Base-by-base conservation (phyloP, 2,888 invertebrate genomes). In the Rutpela maculata region DNA sequence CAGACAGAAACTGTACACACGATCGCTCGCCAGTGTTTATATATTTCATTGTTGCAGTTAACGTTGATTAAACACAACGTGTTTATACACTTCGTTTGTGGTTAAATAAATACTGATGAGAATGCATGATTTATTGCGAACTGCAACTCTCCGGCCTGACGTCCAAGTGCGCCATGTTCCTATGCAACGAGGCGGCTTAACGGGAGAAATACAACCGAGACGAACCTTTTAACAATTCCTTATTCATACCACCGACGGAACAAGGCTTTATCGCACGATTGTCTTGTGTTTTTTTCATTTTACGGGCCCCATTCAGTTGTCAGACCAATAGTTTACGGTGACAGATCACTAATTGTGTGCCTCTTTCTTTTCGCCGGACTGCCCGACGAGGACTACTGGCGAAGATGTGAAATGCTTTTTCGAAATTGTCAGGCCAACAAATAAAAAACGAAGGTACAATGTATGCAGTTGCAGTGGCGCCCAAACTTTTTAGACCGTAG, bases 241-340 rank as follows among this genome's bases (percentile, higher is more conserved):
- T 80, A 80, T 80, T 77, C 78, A 78, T 74, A 71, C 74, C 66
- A 74, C 65, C 68, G 57, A 70, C 78, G 76, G 69, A 50, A 75
- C 77, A 75, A 76, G 75, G 75, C 74, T 80, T 77, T 78, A 80
- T 80, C 77, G 66, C 63, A 19, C 76, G 75, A 76, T 79, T 80
- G 74, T 80, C 76, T 70, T 78, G 65, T 71, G 57, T 62, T 73
- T 78, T 74, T 74, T 77, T 70, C 70, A 60, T 70, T 77, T 70
- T 65, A 56, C 74, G 68, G 43, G 63, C n/a, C 57, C 80, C 77
- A 80, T 80, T 78, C 80, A 77, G 69, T 67, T 79, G 79, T 79
- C 79, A 77, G 31, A 38, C 56, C 71, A 71, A 76, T 74, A 70
- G 71, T 79, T 79, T 79, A 79, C 74, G 77, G 67, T 74, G 79